Percentiles rank a stretch among this genome's conserved stretches.
These are phyloP conservation scores for Anarsia innoxiella DNA, from an alignment of 2,888 invertebrate genomes.

Conservation along the genomic window DNA sequence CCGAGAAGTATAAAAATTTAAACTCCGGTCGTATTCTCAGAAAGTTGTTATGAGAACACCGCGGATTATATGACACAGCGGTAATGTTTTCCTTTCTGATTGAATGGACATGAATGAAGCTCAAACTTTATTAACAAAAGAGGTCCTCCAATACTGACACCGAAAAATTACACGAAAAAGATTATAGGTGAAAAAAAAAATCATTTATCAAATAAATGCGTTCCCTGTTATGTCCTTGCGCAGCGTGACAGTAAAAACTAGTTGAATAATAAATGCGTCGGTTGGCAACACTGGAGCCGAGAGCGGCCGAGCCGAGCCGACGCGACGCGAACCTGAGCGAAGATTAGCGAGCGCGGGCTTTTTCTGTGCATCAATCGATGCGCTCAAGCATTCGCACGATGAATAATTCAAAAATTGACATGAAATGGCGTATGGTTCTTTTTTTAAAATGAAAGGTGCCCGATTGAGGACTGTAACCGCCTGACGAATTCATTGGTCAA, in stretches of 20 bases:
- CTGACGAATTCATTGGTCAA: constrained; percentile 75
- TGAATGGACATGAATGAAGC: constrained; percentile 45
- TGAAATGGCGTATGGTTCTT: constrained; percentile 76
- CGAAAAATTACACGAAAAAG: constrained; percentile 54
- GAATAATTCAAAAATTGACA: constrained; percentile 76
- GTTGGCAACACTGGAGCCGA: constrained; percentile 66
- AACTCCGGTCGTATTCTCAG: constrained; percentile 40
- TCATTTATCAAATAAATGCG: constrained; percentile 72
- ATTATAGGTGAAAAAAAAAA: constrained; percentile 42
- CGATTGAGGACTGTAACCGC: constrained; percentile 75
- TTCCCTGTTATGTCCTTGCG: constrained; percentile 66
- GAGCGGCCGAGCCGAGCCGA: constrained; percentile 36
- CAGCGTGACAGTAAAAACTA: constrained; percentile 72
- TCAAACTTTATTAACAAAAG: constrained; percentile 40
- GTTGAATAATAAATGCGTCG: constrained; percentile 66
- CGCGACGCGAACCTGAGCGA: constrained; percentile 59
- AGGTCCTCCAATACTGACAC: constrained; percentile 48
- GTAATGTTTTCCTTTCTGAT: constrained; percentile 42
- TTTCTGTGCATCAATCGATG: constrained; percentile 76
- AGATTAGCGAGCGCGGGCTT: constrained; percentile 72
- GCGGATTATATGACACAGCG: constrained; percentile 48
- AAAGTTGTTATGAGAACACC: constrained; percentile 41
- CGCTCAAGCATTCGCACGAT: constrained; percentile 74
- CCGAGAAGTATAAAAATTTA: constrained; percentile 42
- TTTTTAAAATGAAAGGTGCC: constrained; percentile 74